These are phyloP conservation scores for Thunnus thynnus DNA, from an alignment of 2,113 vertebrate genomes.

Conservation along the genomic window DNA sequence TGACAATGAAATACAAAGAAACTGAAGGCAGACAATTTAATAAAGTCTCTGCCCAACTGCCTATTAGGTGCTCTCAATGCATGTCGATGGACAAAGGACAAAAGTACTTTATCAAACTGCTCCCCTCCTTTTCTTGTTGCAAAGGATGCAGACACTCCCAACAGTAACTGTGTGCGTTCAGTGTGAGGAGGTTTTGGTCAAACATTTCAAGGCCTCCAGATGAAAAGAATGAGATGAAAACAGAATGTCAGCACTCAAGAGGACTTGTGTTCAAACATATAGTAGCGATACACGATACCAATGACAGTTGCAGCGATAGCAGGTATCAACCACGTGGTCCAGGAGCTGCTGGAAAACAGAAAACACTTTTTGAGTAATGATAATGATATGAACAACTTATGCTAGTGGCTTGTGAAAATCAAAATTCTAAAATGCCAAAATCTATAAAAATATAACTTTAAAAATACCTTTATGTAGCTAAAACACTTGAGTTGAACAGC, in stretches of 20 bases:
- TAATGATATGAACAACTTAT: not conserved
- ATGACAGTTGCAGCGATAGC: conserved; percentile 84
- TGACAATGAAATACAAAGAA: conserved; percentile 46
- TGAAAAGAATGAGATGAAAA: conserved; percentile 53
- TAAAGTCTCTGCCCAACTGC: conserved; percentile 34
- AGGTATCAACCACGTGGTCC: conserved; percentile 92
- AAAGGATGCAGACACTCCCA: conserved; percentile 36
- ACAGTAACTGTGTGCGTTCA: conserved; percentile 16
- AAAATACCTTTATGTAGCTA: too few species aligned
- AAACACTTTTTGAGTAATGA: not conserved
- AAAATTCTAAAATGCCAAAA: too few species aligned
- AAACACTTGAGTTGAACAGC: too few species aligned
- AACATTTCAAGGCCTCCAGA: conserved; percentile 80
- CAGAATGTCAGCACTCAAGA: conserved; percentile 73
- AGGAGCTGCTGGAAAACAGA: conserved; percentile 80
- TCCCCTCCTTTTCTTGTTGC: conserved; percentile 38
- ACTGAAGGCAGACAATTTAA: conserved; percentile 49
- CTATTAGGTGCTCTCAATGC: conserved; percentile 29
- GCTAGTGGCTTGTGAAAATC: too few species aligned
- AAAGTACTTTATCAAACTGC: conserved; percentile 43
- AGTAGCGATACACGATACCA: conserved; percentile 93
- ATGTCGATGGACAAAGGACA: conserved; percentile 27
- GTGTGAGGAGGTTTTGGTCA: conserved; percentile 69
- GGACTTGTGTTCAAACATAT: conserved; percentile 87
- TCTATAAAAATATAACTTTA: too few species aligned